Base-by-base conservation (phyloP, 2,888 invertebrate species). In the Drosophila koepferae region DNA sequence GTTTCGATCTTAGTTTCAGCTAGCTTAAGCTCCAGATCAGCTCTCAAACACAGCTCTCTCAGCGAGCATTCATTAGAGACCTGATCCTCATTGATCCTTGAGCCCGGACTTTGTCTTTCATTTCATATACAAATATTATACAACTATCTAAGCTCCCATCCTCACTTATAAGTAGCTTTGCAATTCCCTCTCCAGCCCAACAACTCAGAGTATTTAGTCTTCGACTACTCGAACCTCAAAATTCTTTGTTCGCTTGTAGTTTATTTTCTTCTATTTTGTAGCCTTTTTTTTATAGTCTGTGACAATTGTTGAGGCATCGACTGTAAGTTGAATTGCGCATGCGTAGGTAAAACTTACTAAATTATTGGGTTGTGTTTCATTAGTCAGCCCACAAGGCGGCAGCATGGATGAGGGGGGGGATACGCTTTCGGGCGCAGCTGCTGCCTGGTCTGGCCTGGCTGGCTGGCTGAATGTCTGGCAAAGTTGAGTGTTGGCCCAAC, bases 331-430 rank as follows among this genome's bases (percentile, higher is more conserved):
- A 78, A 81, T 77, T 85, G 89, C 90, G 89, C 90, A 88, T 90
- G 90, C 91, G 79, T 84, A 84, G 87, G 85, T 82, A 87, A 68
- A 80, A 82, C 89, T 77, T 79, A 86, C 87, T 89, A 86, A 89
- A 86, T 86, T 86, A 89, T 89, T 86, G 78, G 72, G 75, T 86
- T 89, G 82, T 80, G 74, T 89, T 86, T 86, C 87, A 86, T 89
- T 86, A 86, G 86, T 86, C 85, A 84, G 74, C 80, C 77, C 81
- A 78, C 79, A 77, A 78, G 67, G 77, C 77, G 44, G 40, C 12
- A 1, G 63, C 20, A 31, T 34, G 49, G 18, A 20, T 20, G 63
- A 18, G n/a, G 66, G 20, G 58, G 23, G n/a, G 66, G 31, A 60
- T 54, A 31, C 51, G 74, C 61, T 48, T 60, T 54, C 43, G 61